These are phyloP conservation scores for Ectobius pallidus DNA, from an alignment of 2,888 invertebrate genomes.

Conservation along the genomic window DNA sequence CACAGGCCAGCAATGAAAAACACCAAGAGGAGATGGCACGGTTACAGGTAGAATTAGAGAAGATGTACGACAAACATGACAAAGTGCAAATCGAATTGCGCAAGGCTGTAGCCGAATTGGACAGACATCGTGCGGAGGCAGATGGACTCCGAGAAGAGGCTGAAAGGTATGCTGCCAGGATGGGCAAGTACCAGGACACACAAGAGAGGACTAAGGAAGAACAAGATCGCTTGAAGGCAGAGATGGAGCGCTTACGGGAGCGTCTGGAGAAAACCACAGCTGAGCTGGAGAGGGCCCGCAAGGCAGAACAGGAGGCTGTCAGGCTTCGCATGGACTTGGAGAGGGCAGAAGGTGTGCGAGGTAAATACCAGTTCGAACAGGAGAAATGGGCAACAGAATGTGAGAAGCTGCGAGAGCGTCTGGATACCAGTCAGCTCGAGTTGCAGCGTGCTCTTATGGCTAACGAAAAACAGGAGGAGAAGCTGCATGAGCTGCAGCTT, in stretches of 20 bases:
- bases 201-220: constrained; percentile 74
- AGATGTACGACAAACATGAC: constrained; percentile 90
- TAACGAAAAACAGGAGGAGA: constrained; percentile 73
- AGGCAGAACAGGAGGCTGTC: constrained; percentile 69
- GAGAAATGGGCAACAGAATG: constrained; percentile 66
- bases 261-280: constrained; percentile 80
- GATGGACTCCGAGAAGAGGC: constrained; percentile 81
- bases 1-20: constrained; percentile 84
- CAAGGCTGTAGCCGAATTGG: constrained; percentile 79
- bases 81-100: constrained; percentile 81
- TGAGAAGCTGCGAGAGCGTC: constrained; percentile 77
- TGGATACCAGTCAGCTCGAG: constrained; percentile 75
- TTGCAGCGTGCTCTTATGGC: constrained; percentile 69
- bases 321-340: constrained; percentile 73
- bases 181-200: constrained; percentile 76
- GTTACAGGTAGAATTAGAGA: constrained; percentile 85
- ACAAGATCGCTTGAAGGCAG: constrained; percentile 76
- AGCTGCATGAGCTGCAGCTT: constrained; percentile 77
- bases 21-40: constrained; percentile 88
- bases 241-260: constrained; percentile 80
- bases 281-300: constrained; percentile 78
- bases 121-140: constrained; percentile 70
- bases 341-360: constrained; percentile 76
- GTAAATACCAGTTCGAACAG: constrained; percentile 78
- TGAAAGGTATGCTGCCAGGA: constrained; percentile 72